Evolutionary conservation across 2,797 vertebrate genomes (phyloP).

Genomic region (Sphenopsis melanotis): DNA sequence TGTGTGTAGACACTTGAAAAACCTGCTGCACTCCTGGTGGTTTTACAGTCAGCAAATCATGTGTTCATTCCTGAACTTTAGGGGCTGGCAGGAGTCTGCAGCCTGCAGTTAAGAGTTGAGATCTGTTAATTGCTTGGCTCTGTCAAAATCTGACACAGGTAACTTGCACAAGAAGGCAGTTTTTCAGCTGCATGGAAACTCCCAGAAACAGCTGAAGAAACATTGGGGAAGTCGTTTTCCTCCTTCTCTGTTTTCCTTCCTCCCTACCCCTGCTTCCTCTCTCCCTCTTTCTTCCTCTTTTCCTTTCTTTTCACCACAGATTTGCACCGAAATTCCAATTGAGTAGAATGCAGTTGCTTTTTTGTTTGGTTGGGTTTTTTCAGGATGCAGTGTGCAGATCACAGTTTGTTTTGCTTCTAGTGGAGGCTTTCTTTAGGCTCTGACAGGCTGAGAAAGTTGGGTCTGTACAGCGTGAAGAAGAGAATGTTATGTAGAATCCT

Average conservation of each 20-base stretch:
- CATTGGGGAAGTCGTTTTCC: not conserved
- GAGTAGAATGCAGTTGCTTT: not conserved
- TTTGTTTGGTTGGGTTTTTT: not conserved
- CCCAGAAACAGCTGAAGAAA: not conserved
- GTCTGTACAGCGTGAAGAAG: not conserved
- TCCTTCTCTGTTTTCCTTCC: not conserved
- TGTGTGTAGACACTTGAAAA: not conserved
- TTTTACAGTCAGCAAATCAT: not conserved
- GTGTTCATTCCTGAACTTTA: not conserved
- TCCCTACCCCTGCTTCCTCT: not conserved
- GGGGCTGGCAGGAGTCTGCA: not conserved
- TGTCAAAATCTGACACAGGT: not conserved
- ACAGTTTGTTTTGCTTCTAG: not conserved
- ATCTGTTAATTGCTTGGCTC: not conserved
- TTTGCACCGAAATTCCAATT: not conserved
- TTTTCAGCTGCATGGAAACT: not conserved
- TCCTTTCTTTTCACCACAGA: not conserved
- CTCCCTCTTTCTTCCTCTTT: not conserved
- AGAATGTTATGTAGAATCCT: not conserved
- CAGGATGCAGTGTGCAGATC: not conserved
- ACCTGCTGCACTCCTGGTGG: not conserved
- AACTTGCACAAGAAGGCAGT: not conserved
- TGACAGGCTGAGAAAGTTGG: not conserved
- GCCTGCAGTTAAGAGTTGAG: not conserved
- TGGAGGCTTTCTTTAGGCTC: not conserved